phyloP scores from a whole-genome alignment of 2,888 invertebrate species.

The Pelosia muscerda region DNA sequence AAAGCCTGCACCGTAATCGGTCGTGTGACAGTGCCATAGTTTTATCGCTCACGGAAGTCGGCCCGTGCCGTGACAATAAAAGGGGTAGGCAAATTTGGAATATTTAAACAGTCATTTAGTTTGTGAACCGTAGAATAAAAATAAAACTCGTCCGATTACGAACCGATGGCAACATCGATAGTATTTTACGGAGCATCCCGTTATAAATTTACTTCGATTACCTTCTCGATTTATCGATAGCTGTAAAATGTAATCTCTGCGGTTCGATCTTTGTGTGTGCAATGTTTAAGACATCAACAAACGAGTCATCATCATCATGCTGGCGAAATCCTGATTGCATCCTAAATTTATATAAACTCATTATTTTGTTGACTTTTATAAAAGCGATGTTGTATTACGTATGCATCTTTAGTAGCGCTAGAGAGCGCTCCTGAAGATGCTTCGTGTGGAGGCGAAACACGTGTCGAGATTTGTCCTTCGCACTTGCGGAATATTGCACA shows the following conservation, averaged over 20 bases:
- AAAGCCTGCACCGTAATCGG: constrained; percentile 27
- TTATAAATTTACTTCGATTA: constrained; percentile 60
- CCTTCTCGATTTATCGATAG: constrained; percentile 55
- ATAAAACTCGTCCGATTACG: constrained; percentile 65
- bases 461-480: no score
- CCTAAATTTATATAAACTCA: no score
- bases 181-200: constrained; percentile 65
- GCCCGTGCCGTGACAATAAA: constrained; percentile 66
- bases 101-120: constrained; percentile 70
- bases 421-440: no score
- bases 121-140: constrained; percentile 64
- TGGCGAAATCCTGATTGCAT: no score
- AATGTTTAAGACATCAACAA: constrained; percentile 15
- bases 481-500: no score
- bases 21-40: constrained; percentile 34
- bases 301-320: constrained; percentile 12
- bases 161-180: constrained; percentile 61
- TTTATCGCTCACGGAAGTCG: constrained; percentile 57
- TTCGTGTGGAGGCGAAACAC: no score
- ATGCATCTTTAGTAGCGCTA: no score
- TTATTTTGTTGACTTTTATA: no score
- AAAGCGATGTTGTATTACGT: no score
- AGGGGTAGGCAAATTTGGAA: constrained; percentile 78
- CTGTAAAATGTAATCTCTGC: constrained; percentile 59
- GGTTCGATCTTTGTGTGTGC: constrained; percentile 43